phyloP scores from a whole-genome alignment of 2,797 vertebrate genomes.

The Etheostoma nigrum region DNA sequence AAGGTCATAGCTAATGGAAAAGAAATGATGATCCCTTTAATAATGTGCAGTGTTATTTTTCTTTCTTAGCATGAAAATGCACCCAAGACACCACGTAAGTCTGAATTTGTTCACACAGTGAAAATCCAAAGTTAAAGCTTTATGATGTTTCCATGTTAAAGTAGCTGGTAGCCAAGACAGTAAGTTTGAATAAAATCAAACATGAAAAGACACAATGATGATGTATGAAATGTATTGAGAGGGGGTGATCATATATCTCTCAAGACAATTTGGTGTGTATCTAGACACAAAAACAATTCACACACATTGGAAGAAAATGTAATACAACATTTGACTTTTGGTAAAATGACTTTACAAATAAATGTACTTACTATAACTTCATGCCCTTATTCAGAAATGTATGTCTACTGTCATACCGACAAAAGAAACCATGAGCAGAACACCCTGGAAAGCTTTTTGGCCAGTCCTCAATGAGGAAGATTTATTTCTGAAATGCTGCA shows the following conservation, averaged over 20 bases:
- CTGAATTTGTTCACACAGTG: conserved; percentile 29
- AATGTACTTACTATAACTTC: background rate
- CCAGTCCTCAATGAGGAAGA: conserved; percentile 12
- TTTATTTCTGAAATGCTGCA: conserved; percentile 13
- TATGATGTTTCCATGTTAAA: conserved; percentile 24
- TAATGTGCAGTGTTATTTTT: conserved; percentile 23
- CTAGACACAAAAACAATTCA: background rate
- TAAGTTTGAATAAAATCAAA: background rate
- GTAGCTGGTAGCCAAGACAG: background rate
- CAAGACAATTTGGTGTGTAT: background rate
- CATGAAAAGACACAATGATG: background rate
- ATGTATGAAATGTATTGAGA: background rate
- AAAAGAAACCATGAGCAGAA: background rate
- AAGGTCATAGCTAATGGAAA: conserved; percentile 54
- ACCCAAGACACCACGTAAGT: conserved; percentile 14
- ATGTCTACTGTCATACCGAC: background rate
- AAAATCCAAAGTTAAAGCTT: conserved; percentile 4
- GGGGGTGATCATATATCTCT: background rate
- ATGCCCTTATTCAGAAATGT: background rate
- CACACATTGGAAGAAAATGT: background rate
- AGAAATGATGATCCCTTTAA: conserved; percentile 45
- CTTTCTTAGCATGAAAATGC: conserved; percentile 30
- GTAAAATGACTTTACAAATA: too few relatives aligned
- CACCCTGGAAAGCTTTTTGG: background rate
- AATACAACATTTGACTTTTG: background rate